Conservation (phyloP, 2,113 vertebrate species). For the Forbesichthys papilliferus region DNA sequence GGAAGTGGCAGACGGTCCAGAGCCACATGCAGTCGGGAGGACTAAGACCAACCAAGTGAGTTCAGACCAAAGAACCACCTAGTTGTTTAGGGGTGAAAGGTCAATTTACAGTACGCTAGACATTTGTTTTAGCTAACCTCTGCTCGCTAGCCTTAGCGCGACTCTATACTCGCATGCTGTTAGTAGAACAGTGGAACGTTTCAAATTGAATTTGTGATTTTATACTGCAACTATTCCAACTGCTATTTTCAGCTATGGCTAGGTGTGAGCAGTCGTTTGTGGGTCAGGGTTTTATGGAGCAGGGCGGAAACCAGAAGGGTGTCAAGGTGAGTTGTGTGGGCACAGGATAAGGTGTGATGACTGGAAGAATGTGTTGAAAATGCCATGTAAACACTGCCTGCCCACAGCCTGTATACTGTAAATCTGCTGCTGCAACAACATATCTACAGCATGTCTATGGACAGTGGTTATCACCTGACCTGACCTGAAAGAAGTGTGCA, state of each 20-base stretch:
- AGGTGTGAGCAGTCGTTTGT: conserved; percentile 11
- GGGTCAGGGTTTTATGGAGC: conserved; percentile 28
- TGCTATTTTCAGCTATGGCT: neutral
- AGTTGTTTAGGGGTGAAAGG: too few species aligned
- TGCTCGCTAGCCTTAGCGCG: too few species aligned
- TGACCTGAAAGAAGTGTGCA: too few species aligned
- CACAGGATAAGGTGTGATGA: conserved; percentile 34
- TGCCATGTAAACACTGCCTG: conserved; percentile 14
- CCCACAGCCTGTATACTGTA: neutral
- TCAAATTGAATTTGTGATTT: too few species aligned
- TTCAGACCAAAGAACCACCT: conserved; percentile 43
- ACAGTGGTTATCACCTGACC: too few species aligned
- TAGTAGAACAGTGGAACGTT: too few species aligned
- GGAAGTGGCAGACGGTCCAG: conserved; percentile 95
- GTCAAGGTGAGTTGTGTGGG: conserved; percentile 36
- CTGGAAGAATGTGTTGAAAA: conserved; percentile 18
- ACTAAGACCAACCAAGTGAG: conserved; percentile 96
- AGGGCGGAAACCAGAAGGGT: conserved; percentile 26
- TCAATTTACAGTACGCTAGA: too few species aligned
- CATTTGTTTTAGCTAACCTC: too few species aligned
- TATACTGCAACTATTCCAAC: too few species aligned
- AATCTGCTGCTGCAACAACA: neutral
- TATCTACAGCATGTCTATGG: neutral
- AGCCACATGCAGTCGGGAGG: conserved; percentile 94
- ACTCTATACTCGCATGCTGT: too few species aligned